Evolutionary conservation across 2,113 vertebrate species (phyloP), one percentile per base, ranked within the genome.

Genomic region (Pachyramphus minor): DNA sequence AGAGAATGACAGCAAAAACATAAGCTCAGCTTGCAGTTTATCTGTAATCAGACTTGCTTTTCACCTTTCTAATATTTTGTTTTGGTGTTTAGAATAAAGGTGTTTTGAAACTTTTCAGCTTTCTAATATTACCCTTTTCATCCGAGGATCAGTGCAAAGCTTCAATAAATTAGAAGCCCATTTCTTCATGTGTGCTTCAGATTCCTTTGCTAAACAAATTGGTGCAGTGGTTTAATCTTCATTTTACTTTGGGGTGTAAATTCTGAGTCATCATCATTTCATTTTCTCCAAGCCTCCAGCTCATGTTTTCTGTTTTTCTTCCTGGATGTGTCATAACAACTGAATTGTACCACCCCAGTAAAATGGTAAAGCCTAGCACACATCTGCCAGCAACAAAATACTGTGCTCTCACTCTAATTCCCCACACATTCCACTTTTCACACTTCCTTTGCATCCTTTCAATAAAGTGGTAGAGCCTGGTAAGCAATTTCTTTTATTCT

Each of bases 281-380:
- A 80, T 93, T 96, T 95, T 95, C 93, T 92, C 92, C 72, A 76
- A 95, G 79, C 75, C 63, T 96, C 33, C 74, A 94, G 58, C 75
- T 95, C 72, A 16, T 95, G 84, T 97, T 97, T 97, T 96, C 90
- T 93, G 92, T 85, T 95, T 93, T 93, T 86, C 92, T 95, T 95
- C 90, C 95, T 92, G 95, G 44, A 96, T 97, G 95, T 95, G 95
- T 94, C 96, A 95, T 88, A 96, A 94, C 92, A 96, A 96, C 82
- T 85, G 86, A 87, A 80, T 94, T 90, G 68, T 95, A 93, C 82
- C 67, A 88, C 41, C 78, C 78, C 74, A 71, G 90, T 83, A 77
- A 95, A 94, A 93, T 67, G 82, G 95, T 86, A 78, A 95, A 95
- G 80, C 83, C 79, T 71, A 86, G 83, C 35, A 90, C 79, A 89